Evolutionary conservation across 2,113 vertebrate species (phyloP).

Genomic region (Arizona elegans): DNA sequence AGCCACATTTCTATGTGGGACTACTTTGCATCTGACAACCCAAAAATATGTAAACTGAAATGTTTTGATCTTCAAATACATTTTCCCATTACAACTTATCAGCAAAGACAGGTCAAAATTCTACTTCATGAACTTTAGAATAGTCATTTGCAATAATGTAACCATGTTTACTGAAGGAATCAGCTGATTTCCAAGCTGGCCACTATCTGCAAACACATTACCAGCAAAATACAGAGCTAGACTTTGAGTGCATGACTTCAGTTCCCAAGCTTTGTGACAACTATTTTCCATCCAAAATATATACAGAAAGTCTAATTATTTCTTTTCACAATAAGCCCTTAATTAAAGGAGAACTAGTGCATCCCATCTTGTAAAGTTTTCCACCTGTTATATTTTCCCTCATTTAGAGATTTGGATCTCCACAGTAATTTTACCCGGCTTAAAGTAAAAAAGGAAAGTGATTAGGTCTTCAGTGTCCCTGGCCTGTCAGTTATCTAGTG

Average conservation of each 20-base stretch:
- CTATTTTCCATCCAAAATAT: neutral
- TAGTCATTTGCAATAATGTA: neutral
- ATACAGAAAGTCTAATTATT: neutral
- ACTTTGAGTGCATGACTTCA: neutral
- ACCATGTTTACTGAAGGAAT: rapidly evolving
- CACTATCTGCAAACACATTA: neutral
- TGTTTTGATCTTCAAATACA: neutral
- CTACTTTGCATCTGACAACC: neutral
- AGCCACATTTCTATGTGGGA: neutral
- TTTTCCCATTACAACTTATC: neutral
- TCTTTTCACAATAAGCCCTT: conserved; percentile 4
- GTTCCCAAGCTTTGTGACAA: neutral
- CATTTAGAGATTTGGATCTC: neutral
- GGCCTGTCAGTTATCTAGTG: conserved; percentile 10
- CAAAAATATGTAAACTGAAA: neutral
- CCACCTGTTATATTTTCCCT: neutral
- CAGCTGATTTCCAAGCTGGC: neutral
- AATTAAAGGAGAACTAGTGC: conserved; percentile 13
- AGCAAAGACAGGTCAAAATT: neutral
- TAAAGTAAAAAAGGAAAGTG: neutral
- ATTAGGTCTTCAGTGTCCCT: neutral
- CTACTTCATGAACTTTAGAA: neutral
- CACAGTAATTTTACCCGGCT: neutral
- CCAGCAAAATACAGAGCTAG: neutral
- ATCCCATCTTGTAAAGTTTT: neutral